These are phyloP conservation scores for Tetranychus cinnabarinus DNA, from an alignment of 1,140 invertebrate species.

Conservation along the genomic window DNA sequence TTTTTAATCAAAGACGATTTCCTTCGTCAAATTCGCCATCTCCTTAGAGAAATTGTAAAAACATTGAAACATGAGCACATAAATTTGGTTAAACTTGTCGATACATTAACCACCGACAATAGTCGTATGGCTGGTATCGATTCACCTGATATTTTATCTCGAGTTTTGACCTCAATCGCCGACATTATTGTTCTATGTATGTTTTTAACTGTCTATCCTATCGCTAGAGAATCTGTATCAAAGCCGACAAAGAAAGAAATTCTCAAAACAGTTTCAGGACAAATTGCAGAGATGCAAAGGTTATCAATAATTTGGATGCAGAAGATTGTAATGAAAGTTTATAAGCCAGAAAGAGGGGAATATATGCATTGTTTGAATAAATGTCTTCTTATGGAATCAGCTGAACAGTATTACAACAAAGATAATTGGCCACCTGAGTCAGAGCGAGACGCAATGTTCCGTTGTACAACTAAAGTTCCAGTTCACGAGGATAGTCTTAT, in stretches of 20 bases:
- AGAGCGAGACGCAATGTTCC: slow-evolving; percentile 41
- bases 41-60: slow-evolving; percentile 68
- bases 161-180: slow-evolving; percentile 52
- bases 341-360: slow-evolving; percentile 41
- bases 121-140: slow-evolving; percentile 21
- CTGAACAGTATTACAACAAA: slow-evolving; percentile 64
- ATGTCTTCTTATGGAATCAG: slow-evolving; percentile 54
- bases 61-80: slow-evolving; percentile 47
- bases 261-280: slow-evolving; percentile 36
- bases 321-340: slow-evolving; percentile 44
- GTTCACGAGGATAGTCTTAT: slow-evolving; percentile 55
- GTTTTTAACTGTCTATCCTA: slow-evolving; percentile 47
- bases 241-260: slow-evolving; percentile 12
- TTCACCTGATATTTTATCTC: slow-evolving; percentile 28
- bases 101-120: slow-evolving; percentile 38
- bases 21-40: slow-evolving; percentile 48
- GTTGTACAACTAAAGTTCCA: slow-evolving; percentile 63
- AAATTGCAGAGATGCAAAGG: slow-evolving; percentile 49
- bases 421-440: slow-evolving; percentile 85
- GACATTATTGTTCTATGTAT: slow-evolving; percentile 65
- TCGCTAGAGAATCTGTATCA: slow-evolving; percentile 41
- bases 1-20: slow-evolving; percentile 69
- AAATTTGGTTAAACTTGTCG: slow-evolving; percentile 40
- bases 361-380: slow-evolving; percentile 46
- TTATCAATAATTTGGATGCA: slow-evolving; percentile 65